Evolutionary conservation across 2,888 invertebrate species (phyloP).

Genomic region (Cerceris ruficornis): DNA sequence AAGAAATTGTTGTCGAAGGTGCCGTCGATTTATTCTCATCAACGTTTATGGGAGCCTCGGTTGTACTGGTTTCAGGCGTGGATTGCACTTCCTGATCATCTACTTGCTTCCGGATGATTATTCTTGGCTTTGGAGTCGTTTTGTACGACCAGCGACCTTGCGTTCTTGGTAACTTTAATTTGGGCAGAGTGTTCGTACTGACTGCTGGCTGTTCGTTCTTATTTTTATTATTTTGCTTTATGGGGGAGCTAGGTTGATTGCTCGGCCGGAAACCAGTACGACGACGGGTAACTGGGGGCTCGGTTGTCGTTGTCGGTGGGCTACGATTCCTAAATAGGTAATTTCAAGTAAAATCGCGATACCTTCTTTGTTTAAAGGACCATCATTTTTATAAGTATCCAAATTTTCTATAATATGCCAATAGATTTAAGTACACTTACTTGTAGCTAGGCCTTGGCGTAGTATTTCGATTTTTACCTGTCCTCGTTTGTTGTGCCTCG

Average conservation of each 20-base stretch:
- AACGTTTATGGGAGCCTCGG: slow-evolving; percentile 26
- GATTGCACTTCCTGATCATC: slow-evolving; percentile 74
- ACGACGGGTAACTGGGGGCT: slow-evolving; percentile 72
- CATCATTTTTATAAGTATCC: too few relatives aligned
- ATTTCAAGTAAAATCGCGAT: neutral
- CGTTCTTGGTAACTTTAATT: slow-evolving; percentile 91
- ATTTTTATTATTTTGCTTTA: slow-evolving; percentile 61
- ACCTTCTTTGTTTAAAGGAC: neutral
- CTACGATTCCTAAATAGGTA: slow-evolving; percentile 48
- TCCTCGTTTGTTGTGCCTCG: slow-evolving; percentile 68
- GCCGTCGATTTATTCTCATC: slow-evolving; percentile 45
- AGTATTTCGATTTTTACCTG: slow-evolving; percentile 75
- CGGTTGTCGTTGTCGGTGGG: slow-evolving; percentile 76
- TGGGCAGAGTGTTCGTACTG: slow-evolving; percentile 86
- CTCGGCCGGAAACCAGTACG: slow-evolving; percentile 88
- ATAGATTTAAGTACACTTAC: slow-evolving; percentile 74
- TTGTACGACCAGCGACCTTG: slow-evolving; percentile 96
- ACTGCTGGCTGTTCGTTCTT: slow-evolving; percentile 63
- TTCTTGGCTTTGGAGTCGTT: slow-evolving; percentile 93
- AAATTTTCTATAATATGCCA: too few relatives aligned
- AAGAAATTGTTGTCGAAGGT: slow-evolving; percentile 8
- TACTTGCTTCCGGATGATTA: slow-evolving; percentile 89
- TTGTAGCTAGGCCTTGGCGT: slow-evolving; percentile 80
- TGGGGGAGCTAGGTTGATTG: slow-evolving; percentile 83
- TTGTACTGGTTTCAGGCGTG: slow-evolving; percentile 60